A percentile compares a stretch with the other conserved stretches of the same genome.
These are phyloP conservation scores for Thymelicus acteon DNA, from an alignment of 2,888 invertebrate genomes.

Conservation along the genomic window DNA sequence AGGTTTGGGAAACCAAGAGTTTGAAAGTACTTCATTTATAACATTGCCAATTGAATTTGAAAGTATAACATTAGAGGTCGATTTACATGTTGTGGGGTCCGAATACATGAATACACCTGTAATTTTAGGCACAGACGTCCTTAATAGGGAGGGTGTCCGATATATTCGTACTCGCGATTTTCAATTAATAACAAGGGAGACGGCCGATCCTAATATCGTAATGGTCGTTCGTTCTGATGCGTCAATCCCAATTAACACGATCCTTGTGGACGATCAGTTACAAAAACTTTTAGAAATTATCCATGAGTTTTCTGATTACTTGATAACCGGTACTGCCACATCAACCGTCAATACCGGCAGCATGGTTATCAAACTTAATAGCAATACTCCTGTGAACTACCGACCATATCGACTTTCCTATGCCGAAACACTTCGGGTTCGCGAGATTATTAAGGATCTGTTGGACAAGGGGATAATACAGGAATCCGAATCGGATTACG, in stretches of 20 bases:
- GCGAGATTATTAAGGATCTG: not conserved
- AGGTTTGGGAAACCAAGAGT: constrained; percentile 1
- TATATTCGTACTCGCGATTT: not conserved
- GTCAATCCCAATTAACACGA: not conserved
- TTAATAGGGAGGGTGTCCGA: constrained; percentile 11
- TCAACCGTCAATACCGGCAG: not conserved
- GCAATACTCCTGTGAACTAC: not conserved
- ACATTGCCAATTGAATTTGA: constrained; percentile 13
- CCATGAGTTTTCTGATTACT: not conserved
- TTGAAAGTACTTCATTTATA: constrained; percentile 3
- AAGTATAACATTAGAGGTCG: constrained; percentile 18
- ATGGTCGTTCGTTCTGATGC: not conserved
- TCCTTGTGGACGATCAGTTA: not conserved
- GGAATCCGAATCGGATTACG: constrained; percentile 14
- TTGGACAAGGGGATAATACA: not conserved
- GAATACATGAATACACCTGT: constrained; percentile 12
- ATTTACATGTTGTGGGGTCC: constrained; percentile 6
- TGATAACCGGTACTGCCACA: not conserved
- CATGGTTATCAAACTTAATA: not conserved
- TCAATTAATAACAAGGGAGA: not conserved
- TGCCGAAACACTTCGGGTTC: not conserved
- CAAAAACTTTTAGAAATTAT: not conserved
- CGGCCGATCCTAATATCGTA: not conserved
- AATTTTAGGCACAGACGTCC: constrained; percentile 13
- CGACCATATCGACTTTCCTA: no score